Conservation (phyloP, 2,888 invertebrate species). For the Molorchus minor region DNA sequence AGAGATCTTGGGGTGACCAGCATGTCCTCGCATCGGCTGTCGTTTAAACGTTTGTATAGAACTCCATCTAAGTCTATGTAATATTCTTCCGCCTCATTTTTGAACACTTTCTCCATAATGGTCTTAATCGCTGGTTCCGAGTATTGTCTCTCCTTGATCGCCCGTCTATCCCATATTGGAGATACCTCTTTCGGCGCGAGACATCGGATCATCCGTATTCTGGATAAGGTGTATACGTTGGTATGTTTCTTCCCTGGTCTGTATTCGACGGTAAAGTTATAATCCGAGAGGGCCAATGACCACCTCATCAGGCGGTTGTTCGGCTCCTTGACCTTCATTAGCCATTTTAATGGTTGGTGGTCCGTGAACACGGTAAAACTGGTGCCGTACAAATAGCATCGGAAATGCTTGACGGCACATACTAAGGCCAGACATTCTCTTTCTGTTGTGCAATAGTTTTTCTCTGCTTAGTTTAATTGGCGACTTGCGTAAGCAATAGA, state of each 20-base stretch:
- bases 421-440: constrained; percentile 33
- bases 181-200: background rate
- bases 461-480: constrained; percentile 32
- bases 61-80: constrained; percentile 20
- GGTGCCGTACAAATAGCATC: constrained; percentile 35
- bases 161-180: constrained; percentile 24
- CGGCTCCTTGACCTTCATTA: constrained; percentile 31
- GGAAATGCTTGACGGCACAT: constrained; percentile 35
- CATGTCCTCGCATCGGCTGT: background rate
- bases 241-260: constrained; percentile 34
- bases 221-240: constrained; percentile 34
- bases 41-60: constrained; percentile 1
- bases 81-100: background rate
- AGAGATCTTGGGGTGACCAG: constrained; percentile 12
- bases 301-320: constrained; percentile 33
- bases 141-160: background rate
- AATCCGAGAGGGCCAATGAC: constrained; percentile 33
- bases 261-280: constrained; percentile 31
- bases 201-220: constrained; percentile 24
- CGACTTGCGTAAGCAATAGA: constrained; percentile 36
- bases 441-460: constrained; percentile 36
- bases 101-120: background rate
- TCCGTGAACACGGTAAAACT: constrained; percentile 31
- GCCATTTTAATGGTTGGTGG: constrained; percentile 39
- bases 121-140: background rate